These are phyloP conservation scores for Apodemia hepburni DNA, from an alignment of 2,888 invertebrate genomes.

Conservation along the genomic window DNA sequence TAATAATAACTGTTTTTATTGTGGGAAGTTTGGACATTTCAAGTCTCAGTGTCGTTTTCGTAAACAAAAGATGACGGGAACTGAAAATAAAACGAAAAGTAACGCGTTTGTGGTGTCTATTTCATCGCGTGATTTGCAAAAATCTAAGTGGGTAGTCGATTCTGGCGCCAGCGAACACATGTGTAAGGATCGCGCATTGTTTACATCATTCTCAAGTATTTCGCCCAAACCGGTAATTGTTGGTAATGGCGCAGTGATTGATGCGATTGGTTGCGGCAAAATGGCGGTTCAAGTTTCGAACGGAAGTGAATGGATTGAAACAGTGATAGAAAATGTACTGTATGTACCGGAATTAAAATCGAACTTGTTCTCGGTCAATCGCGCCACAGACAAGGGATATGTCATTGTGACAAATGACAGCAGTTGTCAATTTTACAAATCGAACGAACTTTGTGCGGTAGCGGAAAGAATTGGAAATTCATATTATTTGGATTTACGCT, in stretches of 20 bases:
- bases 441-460: conserved; percentile 21
- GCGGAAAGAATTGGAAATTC: conserved; percentile 21
- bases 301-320: too few relatives aligned
- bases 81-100: conserved; percentile 7
- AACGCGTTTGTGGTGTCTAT: neutral
- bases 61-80: conserved; percentile 12
- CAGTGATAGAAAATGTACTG: too few relatives aligned
- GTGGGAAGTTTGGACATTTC: conserved; percentile 15
- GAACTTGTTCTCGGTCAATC: conserved; percentile 8
- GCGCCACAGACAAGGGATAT: conserved; percentile 3
- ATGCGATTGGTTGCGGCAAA: neutral
- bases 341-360: conserved; percentile 6
- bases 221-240: neutral
- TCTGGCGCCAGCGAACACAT: neutral
- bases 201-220: neutral
- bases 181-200: neutral
- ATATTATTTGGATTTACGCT: conserved; percentile 24
- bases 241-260: neutral
- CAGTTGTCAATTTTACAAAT: conserved; percentile 10
- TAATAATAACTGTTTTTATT: conserved; percentile 21
- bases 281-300: too few relatives aligned
- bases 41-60: conserved; percentile 19
- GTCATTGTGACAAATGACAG: neutral
- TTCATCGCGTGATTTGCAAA: neutral
- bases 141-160: conserved; percentile 1